These are phyloP conservation scores for Actinernus sp. DNA, from an alignment of 92 coral and sea anemone genomes.

Conservation along the genomic window DNA sequence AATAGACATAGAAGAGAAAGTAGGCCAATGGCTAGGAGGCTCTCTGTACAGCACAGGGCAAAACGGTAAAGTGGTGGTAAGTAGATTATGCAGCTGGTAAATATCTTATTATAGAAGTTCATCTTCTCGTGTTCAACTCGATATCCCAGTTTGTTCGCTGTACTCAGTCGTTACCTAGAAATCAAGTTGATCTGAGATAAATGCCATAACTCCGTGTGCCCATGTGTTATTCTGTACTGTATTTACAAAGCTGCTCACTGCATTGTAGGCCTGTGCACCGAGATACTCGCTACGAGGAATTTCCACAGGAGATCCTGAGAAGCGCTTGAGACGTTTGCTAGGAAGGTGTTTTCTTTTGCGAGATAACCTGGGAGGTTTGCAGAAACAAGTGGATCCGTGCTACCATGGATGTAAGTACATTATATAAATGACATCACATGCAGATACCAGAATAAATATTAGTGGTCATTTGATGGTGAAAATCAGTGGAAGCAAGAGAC, in stretches of 20 bases:
- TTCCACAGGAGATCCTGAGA: conserved; percentile 1
- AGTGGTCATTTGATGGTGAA: no score
- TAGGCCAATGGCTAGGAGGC: conserved; percentile 80
- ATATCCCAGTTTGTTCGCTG: no score
- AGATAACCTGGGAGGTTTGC: conserved; percentile 1
- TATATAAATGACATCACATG: no score
- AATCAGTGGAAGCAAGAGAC: no score
- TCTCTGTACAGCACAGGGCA: conserved; percentile 57
- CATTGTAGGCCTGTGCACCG: conserved; percentile 88
- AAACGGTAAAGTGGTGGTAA: conserved; percentile 58
- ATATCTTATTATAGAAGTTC: no score
- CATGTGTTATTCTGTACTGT: no score
- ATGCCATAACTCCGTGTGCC: no score
- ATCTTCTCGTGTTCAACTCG: no score
- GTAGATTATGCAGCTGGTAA: not conserved
- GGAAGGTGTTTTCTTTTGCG: conserved; percentile 69
- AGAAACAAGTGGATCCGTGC: conserved; percentile 35
- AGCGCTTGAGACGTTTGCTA: conserved; percentile 11
- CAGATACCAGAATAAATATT: no score
- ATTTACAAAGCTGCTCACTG: no score
- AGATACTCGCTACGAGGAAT: conserved; percentile 50
- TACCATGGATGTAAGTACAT: conserved; percentile 55
- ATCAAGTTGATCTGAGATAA: no score
- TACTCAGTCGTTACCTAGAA: no score
- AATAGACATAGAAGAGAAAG: conserved; percentile 52